These are phyloP conservation scores for Stichopus horrens DNA, from an alignment of 53 echinoderm and acorn worm genomes.

Conservation along the genomic window DNA sequence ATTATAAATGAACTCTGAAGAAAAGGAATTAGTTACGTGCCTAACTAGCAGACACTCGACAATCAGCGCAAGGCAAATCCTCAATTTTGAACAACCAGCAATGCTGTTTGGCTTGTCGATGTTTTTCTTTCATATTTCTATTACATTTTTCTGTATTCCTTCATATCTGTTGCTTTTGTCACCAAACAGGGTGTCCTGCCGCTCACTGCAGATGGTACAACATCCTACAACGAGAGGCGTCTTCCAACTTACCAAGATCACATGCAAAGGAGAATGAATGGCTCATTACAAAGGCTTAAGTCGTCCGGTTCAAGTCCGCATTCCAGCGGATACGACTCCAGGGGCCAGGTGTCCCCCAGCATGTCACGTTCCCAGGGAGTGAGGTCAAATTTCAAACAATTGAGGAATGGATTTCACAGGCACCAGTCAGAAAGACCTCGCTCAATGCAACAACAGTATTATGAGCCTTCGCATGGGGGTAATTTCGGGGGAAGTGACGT, in stretches of 20 bases:
- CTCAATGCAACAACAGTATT: conserved; percentile 47
- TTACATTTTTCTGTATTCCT: too few relatives aligned
- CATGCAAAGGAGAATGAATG: conserved; percentile 70
- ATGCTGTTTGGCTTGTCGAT: too few relatives aligned
- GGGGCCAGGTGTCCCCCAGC: conserved; percentile 64
- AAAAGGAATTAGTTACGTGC: too few relatives aligned
- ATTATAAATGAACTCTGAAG: too few relatives aligned
- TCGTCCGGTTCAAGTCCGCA: conserved; percentile 53
- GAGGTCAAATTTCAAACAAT: neutral
- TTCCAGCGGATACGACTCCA: conserved; percentile 64
- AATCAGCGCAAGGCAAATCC: too few relatives aligned
- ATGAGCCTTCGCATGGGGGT: conserved; percentile 24
- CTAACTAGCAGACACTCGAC: too few relatives aligned
- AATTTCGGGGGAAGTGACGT: neutral
- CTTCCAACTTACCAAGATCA: conserved; percentile 89
- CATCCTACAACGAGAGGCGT: conserved; percentile 43
- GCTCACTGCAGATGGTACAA: conserved; percentile 44
- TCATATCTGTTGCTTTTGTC: neutral
- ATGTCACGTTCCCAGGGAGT: neutral
- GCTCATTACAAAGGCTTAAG: conserved; percentile 48
- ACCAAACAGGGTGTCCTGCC: conserved; percentile 21
- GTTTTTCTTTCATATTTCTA: too few relatives aligned
- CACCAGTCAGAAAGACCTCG: neutral
- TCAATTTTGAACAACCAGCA: too few relatives aligned
- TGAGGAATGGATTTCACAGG: neutral